Evolutionary conservation across 1,140 invertebrate genomes (phyloP).

Genomic region (Bombus impatiens): DNA sequence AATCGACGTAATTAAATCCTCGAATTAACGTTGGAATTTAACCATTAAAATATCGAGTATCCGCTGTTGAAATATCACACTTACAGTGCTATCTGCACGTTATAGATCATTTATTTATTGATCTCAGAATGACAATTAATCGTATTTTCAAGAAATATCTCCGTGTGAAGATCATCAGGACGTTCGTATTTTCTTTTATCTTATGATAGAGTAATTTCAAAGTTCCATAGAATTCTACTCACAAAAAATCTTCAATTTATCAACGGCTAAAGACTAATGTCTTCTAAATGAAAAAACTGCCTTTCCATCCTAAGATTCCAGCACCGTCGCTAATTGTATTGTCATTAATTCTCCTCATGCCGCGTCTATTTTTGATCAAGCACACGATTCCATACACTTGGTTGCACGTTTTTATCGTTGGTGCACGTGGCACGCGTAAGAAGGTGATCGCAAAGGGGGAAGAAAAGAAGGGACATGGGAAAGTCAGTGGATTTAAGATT

Average conservation of each 20-base stretch:
- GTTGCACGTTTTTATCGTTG: not conserved
- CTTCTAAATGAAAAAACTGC: too few relatives aligned
- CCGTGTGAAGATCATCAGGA: not conserved
- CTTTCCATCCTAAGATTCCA: too few relatives aligned
- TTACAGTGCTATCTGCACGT: not conserved
- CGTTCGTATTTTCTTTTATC: not conserved
- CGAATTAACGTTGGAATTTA: not conserved
- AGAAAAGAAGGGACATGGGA: not conserved
- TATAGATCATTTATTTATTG: not conserved
- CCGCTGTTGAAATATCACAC: not conserved
- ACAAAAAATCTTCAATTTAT: too few relatives aligned
- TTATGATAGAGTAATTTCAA: not conserved
- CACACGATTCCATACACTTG: not conserved
- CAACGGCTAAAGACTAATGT: too few relatives aligned
- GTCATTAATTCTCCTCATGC: not conserved
- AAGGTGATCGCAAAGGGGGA: not conserved
- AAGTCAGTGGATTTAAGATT: conserved; percentile 5
- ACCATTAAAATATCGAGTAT: not conserved
- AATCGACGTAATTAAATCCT: not conserved
- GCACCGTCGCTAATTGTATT: not conserved
- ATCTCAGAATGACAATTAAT: too few relatives aligned
- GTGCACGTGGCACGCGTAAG: not conserved
- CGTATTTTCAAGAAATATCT: not conserved
- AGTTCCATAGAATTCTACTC: not conserved
- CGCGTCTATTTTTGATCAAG: not conserved